Percentiles rank a stretch among this genome's conserved stretches.
Conservation (phyloP, 1,140 invertebrate species). For the Cotesia vestalis region DNA sequence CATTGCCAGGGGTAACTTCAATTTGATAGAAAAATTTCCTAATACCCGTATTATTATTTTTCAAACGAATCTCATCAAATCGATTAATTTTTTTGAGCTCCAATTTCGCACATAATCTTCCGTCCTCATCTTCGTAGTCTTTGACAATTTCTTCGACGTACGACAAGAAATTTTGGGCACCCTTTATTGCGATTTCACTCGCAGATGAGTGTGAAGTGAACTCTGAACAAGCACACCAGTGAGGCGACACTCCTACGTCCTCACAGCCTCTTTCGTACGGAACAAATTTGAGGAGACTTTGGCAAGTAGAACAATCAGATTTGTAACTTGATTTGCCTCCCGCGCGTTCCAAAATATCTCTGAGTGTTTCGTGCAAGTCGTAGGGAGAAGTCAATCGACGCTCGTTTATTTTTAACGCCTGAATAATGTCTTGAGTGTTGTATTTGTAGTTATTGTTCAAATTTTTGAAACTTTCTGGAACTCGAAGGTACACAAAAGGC, state of each 20-base stretch:
- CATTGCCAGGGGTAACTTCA: slow-evolving; percentile 67
- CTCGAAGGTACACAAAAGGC: slow-evolving; percentile 81
- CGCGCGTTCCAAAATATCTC: slow-evolving; percentile 62
- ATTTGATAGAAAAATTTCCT: slow-evolving; percentile 64
- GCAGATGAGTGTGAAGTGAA: slow-evolving; percentile 62
- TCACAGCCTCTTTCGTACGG: slow-evolving; percentile 74
- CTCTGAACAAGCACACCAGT: slow-evolving; percentile 81
- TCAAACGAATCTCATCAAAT: slow-evolving; percentile 63
- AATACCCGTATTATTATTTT: slow-evolving; percentile 49
- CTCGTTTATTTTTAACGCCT: slow-evolving; percentile 77
- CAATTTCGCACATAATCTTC: slow-evolving; percentile 64
- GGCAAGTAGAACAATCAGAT: slow-evolving; percentile 71
- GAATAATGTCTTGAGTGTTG: slow-evolving; percentile 45
- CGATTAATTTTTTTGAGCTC: slow-evolving; percentile 61
- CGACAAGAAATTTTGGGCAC: slow-evolving; percentile 52
- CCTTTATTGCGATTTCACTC: slow-evolving; percentile 58
- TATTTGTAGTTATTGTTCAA: slow-evolving; percentile 64
- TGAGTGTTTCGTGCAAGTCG: slow-evolving; percentile 79
- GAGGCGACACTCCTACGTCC: slow-evolving; percentile 74
- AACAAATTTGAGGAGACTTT: slow-evolving; percentile 74
- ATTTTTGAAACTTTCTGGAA: slow-evolving; percentile 78
- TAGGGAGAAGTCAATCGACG: slow-evolving; percentile 82
- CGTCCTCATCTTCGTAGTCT: slow-evolving; percentile 53
- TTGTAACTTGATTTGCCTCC: slow-evolving; percentile 60
- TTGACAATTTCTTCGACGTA: slow-evolving; percentile 63